These are phyloP conservation scores for Cydia fagiglandana DNA, from an alignment of 1,140 invertebrate genomes.

Conservation along the genomic window DNA sequence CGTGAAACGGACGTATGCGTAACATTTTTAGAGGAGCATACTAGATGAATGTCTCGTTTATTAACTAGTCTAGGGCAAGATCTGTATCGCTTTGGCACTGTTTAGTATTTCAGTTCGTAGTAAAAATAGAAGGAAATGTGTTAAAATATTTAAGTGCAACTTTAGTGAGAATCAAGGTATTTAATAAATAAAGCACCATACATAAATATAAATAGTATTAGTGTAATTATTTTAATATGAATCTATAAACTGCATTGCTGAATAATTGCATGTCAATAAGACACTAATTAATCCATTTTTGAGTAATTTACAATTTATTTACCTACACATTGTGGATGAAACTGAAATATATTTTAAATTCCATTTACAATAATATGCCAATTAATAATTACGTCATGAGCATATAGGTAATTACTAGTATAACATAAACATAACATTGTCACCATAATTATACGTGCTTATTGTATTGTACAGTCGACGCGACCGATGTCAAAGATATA, in stretches of 20 bases:
- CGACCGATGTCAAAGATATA: too few species aligned
- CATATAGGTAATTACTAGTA: neutral
- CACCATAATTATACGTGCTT: neutral
- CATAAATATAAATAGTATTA: too few species aligned
- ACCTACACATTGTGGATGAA: neutral
- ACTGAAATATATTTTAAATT: neutral
- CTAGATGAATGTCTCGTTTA: neutral
- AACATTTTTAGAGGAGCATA: neutral
- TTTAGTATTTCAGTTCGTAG: neutral
- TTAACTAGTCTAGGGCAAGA: neutral
- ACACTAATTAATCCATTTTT: neutral
- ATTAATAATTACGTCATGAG: neutral
- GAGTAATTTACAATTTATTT: neutral
- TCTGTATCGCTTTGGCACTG: neutral
- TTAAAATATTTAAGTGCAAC: too few species aligned
- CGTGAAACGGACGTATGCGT: neutral
- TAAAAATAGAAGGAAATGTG: too few species aligned
- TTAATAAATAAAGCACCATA: too few species aligned
- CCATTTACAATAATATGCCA: neutral
- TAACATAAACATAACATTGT: neutral
- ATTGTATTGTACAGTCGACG: too few species aligned
- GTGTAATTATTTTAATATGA: neutral
- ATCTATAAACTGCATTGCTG: neutral
- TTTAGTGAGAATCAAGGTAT: too few species aligned
- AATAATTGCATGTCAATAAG: neutral